Evolutionary conservation across 1,140 invertebrate species (phyloP), one percentile per base, ranked within the genome.

Genomic region (Steinernema feltiae): DNA sequence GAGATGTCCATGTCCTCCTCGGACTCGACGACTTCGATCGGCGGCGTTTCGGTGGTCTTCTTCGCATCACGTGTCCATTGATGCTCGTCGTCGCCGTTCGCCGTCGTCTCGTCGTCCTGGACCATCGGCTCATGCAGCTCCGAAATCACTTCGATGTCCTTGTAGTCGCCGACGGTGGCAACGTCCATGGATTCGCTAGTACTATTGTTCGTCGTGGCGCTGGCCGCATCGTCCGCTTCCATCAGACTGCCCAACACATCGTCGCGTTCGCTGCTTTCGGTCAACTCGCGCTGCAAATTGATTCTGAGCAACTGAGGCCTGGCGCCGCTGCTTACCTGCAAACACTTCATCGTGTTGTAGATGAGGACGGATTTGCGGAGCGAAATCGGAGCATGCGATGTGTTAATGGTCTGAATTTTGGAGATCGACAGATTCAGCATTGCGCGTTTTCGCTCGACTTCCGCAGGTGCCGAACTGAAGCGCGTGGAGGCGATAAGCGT

Each of bases 341-440:
- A 53, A 32, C 32, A 35, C 70, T 71, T 71, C 70, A 71, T 30
- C 70, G 70, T 71, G 70, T 71, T 71, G 70, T 71, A 71, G 70
- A 71, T 71, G 70, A 71, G 70, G 70, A 71, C 70, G 15, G 70
- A 71, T 71, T 71, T 71, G 70, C 70, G 46, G 32, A 71, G 46
- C 32, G 70, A 71, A 53, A 71, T 53, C 46, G 70, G 70, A 71
- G 46, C 70, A 53, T 71, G 70, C 32, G 70, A 71, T 32, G 70
- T 53, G 70, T 71, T 71, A 53, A 71, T 71, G 32, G 70, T 71
- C 32, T 71, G 70, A 71, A 71, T 71, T 71, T 71, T 71, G 32
- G 70, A 71, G 32, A 71, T 71, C 32, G 70, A 71, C 70, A 71
- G 46, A 53, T 71, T 53, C 32, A 71, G 70, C 70, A 71, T 71